These are phyloP conservation scores for Smutsia temminckii DNA, from an alignment of 2,797 vertebrate genomes.

Conservation along the genomic window DNA sequence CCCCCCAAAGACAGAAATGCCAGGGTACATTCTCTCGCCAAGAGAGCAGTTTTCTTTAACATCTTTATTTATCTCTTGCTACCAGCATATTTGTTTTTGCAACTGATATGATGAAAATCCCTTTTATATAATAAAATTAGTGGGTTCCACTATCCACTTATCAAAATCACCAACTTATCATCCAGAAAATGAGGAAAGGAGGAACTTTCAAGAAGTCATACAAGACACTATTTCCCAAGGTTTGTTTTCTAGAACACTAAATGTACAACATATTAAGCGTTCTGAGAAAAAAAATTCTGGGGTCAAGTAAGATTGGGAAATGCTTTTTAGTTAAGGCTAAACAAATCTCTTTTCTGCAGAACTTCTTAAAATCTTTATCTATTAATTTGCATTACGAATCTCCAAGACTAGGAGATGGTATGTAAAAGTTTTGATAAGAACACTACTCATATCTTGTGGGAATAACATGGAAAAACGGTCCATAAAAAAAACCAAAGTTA, in stretches of 20 bases:
- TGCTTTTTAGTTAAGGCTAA: not conserved
- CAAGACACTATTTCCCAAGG: not conserved
- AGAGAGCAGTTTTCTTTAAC: accelerated
- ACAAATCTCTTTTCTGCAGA: not conserved
- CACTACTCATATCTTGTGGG: not conserved
- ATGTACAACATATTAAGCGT: not conserved
- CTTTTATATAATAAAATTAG: not conserved
- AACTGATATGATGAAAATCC: not conserved
- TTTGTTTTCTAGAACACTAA: not conserved
- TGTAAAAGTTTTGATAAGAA: not conserved
- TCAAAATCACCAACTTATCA: not conserved
- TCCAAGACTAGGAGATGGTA: not conserved
- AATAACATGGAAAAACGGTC: not conserved
- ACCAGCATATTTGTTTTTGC: not conserved
- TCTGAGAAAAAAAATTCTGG: conserved; percentile 30
- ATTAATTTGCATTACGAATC: not conserved
- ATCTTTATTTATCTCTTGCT: not conserved
- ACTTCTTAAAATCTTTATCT: not conserved
- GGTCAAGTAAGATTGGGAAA: conserved; percentile 15
- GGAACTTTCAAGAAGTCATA: not conserved
- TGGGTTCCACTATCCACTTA: not conserved
- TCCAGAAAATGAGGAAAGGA: not conserved
- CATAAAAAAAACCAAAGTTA: not conserved
- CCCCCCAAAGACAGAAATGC: conserved; percentile 6
- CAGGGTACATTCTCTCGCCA: not conserved